Evolutionary conservation across 2,113 vertebrate genomes (phyloP), one percentile per base, ranked within the genome.

Genomic region (Pogona vitticeps): DNA sequence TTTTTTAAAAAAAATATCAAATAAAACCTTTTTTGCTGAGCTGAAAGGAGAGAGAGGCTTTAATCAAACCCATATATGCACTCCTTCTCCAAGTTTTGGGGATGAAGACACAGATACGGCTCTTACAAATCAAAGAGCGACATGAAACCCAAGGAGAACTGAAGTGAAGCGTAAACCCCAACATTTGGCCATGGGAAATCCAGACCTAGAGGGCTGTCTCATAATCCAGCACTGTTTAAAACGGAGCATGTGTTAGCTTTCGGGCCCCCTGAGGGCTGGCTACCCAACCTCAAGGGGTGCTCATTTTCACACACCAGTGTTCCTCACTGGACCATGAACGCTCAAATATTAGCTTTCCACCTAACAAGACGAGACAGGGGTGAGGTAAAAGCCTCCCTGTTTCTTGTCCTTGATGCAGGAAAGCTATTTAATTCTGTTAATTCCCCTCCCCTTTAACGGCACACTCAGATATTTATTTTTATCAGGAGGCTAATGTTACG

Each of bases 371-470:
- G 3, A 94, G 92, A 92, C 95, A 94, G 95, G 81, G 91, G 88
- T 75, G 26, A 88, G 92, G 96, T 94, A 95, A 96, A 96, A 89
- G 88, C 91, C 71, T 0, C 91, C 94, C 94, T 97, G 96, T 97
- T 96, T 93, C 96, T 96, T 94, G 76, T 63, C 94, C 94, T 89
- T 92, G 95, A 94, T 93, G 96, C 95, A 94, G 95, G 94, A 90
- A 95, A 96, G 93, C 95, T 93, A 96, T 98, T 98, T 97, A 97
- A 97, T 98, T 96, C 96, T 96, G 94, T 94, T 96, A 94, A 88
- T 89, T 95, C 95, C 89, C 65, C 70, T 65, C 81, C 95, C 94
- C 17, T 75, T n/a, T n/a, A 94, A 89, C 52, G 85, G 82, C 1
- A 2, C 46, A 56, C 82, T 86, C 82, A 63, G 87, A 82, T 88